Evolutionary conservation across 1,140 invertebrate genomes (phyloP), one percentile per base, ranked within the genome.

Genomic region (Hermatobates lingyangjiaoensis): DNA sequence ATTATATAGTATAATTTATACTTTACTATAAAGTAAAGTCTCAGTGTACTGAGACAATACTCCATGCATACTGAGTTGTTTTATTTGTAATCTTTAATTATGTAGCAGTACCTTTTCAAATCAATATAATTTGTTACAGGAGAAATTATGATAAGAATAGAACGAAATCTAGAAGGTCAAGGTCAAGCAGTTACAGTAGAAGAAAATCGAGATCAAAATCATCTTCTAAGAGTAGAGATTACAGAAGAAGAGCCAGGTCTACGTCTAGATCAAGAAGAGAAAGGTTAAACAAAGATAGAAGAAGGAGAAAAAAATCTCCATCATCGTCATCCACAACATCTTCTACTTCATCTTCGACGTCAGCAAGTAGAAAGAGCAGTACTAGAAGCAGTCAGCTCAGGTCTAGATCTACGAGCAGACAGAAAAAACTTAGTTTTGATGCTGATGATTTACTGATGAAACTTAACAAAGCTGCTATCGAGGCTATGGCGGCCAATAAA

Each of bases 391-490:
- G 48, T 10, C 30, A 34, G 10, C 30, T 12, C 10, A 34, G 30
- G 30, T 38, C 27, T 20, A 34, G 28, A 23, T 50, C 48, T 42
- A 21, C 34, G n/a, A 23, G 34, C 1, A 25, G 14, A 3, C 15
- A 28, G n/a, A n/a, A 24, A 20, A 50, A 40, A 25, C 15, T 25
- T 15, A 34, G 26, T 42, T 50, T 27, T 51, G 54, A 55, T 51
- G 40, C 48, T 5, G 45, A 25, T 28, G 54, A 51, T 15, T 28
- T 55, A 18, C 34, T 55, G 14, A 38, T 30, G n/a, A 55, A 51
- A 25, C 24, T 55, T 1, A 55, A 55, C 27, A 55, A 55, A 30
- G 54, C 54, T 39, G 54, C 54, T 18, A 26, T 50, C 18, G 44
- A 51, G 48, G 54, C 54, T 42, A 48, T 55, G 45, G 40, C 49